Conservation (phyloP, 2,888 invertebrate genomes). For the Notocelia uddmanniana region DNA sequence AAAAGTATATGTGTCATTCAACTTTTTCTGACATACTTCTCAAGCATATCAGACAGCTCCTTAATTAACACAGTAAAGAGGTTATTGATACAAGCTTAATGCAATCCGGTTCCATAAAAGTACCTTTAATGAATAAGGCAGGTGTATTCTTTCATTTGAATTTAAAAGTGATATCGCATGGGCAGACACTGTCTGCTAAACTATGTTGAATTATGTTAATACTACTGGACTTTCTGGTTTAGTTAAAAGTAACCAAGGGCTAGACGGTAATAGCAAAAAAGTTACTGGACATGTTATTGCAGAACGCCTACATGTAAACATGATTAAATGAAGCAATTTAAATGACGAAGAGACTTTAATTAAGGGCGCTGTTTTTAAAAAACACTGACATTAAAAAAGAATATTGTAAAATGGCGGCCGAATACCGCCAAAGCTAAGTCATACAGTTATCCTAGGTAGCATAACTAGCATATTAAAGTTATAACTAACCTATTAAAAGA, state of each 20-base stretch:
- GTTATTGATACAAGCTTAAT: constrained; percentile 7
- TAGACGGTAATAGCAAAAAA: constrained; percentile 31
- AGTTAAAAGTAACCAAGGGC: constrained; percentile 2
- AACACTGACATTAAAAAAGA: constrained; percentile 2
- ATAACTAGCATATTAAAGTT: background rate
- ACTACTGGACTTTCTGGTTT: constrained; percentile 39
- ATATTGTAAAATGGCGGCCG: background rate
- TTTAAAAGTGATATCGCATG: constrained; percentile 29
- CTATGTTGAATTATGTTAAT: constrained; percentile 22
- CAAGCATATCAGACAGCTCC: constrained; percentile 8
- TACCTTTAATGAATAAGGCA: constrained; percentile 16
- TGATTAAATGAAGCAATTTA: constrained; percentile 34
- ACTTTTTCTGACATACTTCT: constrained; percentile 4
- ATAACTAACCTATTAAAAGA: background rate
- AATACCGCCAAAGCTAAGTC: background rate
- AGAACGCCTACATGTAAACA: constrained; percentile 20
- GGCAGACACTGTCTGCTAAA: constrained; percentile 30
- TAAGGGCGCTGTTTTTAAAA: constrained; percentile 20
- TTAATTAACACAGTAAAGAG: constrained; percentile 24
- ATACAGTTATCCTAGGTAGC: background rate
- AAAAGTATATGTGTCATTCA: constrained; percentile 16
- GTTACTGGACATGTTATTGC: constrained; percentile 11
- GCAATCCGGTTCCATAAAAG: constrained; percentile 14
- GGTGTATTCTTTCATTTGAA: constrained; percentile 37
- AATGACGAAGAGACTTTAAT: constrained; percentile 29